Evolutionary conservation across 2,888 invertebrate species (phyloP).

Genomic region (Nephrotoma flavescens): DNA sequence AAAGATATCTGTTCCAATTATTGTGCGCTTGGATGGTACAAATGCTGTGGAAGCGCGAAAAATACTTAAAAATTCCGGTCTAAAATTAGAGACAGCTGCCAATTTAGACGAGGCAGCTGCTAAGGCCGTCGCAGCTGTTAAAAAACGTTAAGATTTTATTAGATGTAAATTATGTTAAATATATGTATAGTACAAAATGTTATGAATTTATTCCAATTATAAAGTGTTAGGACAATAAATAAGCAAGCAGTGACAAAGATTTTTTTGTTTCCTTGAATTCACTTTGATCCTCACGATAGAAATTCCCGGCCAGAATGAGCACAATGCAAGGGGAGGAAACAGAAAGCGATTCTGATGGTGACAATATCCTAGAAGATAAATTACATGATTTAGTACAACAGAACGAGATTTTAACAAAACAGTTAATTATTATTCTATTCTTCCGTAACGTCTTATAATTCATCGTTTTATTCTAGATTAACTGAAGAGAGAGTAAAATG

Average conservation of each 20-base stretch:
- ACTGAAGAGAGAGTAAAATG: not conserved
- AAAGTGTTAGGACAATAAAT: constrained; percentile 1
- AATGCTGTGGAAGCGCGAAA: constrained; percentile 73
- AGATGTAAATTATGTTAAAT: not conserved
- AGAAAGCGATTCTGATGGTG: not conserved
- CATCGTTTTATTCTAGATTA: not conserved
- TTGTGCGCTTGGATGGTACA: constrained; percentile 92
- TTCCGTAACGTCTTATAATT: not conserved
- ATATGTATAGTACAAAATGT: not conserved
- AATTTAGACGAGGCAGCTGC: constrained; percentile 88
- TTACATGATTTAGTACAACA: not conserved
- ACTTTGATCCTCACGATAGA: not conserved
- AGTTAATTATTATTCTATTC: not conserved
- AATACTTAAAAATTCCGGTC: constrained; percentile 67
- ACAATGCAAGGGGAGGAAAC: not conserved
- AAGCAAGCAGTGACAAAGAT: not conserved
- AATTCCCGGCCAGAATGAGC: not conserved
- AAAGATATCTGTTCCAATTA: constrained; percentile 69
- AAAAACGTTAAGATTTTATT: not conserved
- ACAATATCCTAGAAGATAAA: not conserved
- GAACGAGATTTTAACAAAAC: not conserved
- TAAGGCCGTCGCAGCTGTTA: constrained; percentile 50
- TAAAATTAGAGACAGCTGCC: constrained; percentile 67
- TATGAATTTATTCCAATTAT: not conserved
- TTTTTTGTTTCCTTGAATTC: not conserved